These are phyloP conservation scores for Nyctibius bracteatus DNA, from an alignment of 2,113 vertebrate genomes.

Conservation along the genomic window DNA sequence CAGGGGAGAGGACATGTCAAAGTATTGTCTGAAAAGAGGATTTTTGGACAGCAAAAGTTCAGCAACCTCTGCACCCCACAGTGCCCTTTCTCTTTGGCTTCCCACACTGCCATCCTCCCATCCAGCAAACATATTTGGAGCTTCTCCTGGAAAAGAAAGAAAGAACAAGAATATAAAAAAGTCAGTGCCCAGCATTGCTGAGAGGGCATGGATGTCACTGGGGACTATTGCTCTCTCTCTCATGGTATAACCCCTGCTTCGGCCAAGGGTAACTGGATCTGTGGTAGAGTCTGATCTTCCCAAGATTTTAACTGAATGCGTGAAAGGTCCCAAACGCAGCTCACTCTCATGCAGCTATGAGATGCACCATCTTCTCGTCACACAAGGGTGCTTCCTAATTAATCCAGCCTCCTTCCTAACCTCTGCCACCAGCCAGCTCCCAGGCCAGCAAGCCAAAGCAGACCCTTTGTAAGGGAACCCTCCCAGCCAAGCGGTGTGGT, in stretches of 20 bases:
- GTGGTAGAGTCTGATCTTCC: slow-evolving; percentile 8
- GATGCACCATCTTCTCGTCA: not conserved
- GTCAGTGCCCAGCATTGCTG: accelerated
- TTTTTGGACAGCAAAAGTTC: no score
- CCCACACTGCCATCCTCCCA: not conserved
- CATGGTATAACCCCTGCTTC: not conserved
- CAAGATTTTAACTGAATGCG: slow-evolving; percentile 49
- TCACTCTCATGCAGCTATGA: not conserved
- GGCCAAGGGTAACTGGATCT: slow-evolving; percentile 29
- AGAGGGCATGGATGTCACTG: not conserved
- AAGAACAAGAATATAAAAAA: not conserved
- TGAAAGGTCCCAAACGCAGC: not conserved
- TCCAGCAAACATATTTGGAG: not conserved
- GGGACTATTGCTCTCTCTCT: not conserved
- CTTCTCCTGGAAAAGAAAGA: not conserved
- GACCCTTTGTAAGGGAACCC: not conserved
- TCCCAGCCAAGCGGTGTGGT: not conserved
- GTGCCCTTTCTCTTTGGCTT: not conserved
- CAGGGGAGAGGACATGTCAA: not conserved
- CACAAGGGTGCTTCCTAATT: not conserved
- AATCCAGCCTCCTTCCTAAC: not conserved
- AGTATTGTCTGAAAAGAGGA: no score
- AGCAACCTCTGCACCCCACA: not conserved
- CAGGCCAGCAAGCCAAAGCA: not conserved
- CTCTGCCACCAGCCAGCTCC: not conserved